These are phyloP conservation scores for Oxygymnocypris stewartii DNA, from an alignment of 2,113 vertebrate species.

Conservation along the genomic window DNA sequence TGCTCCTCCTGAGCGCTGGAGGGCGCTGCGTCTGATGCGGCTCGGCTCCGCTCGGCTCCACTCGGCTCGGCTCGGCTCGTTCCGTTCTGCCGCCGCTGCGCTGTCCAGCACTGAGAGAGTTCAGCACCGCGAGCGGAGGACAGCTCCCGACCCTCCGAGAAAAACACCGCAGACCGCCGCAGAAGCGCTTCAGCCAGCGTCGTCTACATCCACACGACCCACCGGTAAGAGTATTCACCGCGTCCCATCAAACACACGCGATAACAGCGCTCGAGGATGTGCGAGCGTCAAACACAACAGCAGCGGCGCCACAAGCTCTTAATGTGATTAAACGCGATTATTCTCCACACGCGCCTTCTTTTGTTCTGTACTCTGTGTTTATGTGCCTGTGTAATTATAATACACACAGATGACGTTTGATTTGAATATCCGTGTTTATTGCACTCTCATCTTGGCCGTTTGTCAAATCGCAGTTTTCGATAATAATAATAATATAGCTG, in stretches of 20 bases:
- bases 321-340: conserved; percentile 34
- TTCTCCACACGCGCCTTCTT: not conserved
- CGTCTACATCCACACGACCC: not conserved
- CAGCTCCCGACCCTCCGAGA: conserved; percentile 15
- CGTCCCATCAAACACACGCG: not conserved
- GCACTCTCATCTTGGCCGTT: not conserved
- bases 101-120: conserved; percentile 47
- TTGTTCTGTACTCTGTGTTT: conserved; percentile 41
- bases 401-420: not conserved
- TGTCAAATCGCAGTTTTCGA: not conserved
- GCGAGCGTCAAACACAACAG: not conserved
- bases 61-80: not conserved
- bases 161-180: conserved; percentile 19
- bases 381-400: not conserved
- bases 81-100: conserved; percentile 40
- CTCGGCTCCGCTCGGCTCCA: not conserved
- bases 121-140: conserved; percentile 49
- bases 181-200: not conserved
- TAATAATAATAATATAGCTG: not conserved
- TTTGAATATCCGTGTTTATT: not conserved
- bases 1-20: not conserved
- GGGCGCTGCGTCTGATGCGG: not conserved
- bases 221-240: not conserved
- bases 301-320: not conserved
- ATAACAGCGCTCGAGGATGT: not conserved